Percentiles rank a stretch among this genome's conserved stretches.
phyloP scores from a whole-genome alignment of 2,113 vertebrate genomes.

The Steatornis caripensis region DNA sequence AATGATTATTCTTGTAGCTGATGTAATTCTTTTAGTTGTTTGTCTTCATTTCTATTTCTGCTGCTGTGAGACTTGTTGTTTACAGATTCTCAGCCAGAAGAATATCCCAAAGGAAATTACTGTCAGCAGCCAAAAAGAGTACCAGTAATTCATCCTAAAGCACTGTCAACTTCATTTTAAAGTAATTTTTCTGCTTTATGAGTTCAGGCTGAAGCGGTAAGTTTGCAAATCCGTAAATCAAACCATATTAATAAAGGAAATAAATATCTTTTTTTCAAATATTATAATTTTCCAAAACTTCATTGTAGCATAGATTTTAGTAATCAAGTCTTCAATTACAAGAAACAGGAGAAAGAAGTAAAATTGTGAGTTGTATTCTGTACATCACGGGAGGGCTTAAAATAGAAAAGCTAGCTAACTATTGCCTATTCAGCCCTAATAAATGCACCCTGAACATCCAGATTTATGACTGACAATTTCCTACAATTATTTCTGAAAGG shows the following conservation, averaged over 20 bases:
- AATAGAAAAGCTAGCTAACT: background rate
- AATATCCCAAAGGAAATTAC: slow-evolving; percentile 76
- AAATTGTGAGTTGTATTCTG: background rate
- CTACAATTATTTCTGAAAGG: background rate
- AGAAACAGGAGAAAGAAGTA: background rate
- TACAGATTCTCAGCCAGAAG: slow-evolving; percentile 80
- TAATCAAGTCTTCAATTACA: slow-evolving; percentile 4
- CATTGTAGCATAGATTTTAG: background rate
- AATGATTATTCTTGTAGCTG: background rate
- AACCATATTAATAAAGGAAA: slow-evolving; percentile 51
- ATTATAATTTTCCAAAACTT: slow-evolving; percentile 1
- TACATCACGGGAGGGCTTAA: background rate
- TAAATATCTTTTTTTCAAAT: slow-evolving; percentile 14
- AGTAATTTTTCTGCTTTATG: slow-evolving; percentile 82
- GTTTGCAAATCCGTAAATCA: slow-evolving; percentile 53
- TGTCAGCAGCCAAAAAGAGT: slow-evolving; percentile 73
- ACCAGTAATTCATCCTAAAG: slow-evolving; percentile 78
- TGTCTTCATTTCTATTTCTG: slow-evolving; percentile 81
- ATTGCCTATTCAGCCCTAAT: background rate
- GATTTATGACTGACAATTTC: background rate
- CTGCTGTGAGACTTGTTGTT: slow-evolving; percentile 77
- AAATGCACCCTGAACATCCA: background rate
- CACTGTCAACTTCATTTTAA: slow-evolving; percentile 84
- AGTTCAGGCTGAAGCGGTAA: slow-evolving; percentile 71
- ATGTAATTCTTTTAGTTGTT: background rate